Evolutionary conservation across 2,113 vertebrate species (phyloP).

Genomic region (Nibea albiflora): DNA sequence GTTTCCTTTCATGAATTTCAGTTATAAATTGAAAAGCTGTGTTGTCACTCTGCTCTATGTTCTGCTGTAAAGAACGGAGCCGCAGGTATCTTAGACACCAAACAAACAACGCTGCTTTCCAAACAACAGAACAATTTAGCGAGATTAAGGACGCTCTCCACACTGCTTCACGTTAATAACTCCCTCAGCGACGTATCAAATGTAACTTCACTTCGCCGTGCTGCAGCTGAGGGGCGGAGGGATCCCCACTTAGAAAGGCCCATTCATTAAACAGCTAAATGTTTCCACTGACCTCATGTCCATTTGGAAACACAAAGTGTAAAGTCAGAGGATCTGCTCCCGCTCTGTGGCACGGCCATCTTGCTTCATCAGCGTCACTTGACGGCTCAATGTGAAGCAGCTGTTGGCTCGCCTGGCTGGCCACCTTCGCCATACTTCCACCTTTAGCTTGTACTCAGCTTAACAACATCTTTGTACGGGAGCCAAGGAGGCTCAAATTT

Average conservation of each 20-base stretch:
- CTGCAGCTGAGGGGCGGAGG: slow-evolving; percentile 1
- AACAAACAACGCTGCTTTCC: not conserved
- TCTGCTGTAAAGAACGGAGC: not conserved
- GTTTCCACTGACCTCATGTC: slow-evolving; percentile 77
- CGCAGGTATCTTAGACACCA: not conserved
- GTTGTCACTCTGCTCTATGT: no score
- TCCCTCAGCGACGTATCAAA: not conserved
- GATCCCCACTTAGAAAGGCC: slow-evolving; percentile 4
- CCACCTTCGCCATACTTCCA: not conserved
- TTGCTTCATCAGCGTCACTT: slow-evolving; percentile 22
- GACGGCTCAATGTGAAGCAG: slow-evolving; percentile 27
- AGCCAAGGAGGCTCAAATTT: slow-evolving; percentile 15
- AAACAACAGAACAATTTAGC: not conserved
- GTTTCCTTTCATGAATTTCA: no score
- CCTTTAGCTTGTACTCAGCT: slow-evolving; percentile 2
- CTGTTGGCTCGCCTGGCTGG: not conserved
- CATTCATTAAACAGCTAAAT: slow-evolving; percentile 58
- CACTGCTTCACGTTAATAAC: not conserved
- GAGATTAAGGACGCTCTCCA: not conserved
- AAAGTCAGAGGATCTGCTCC: slow-evolving; percentile 36
- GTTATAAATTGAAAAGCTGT: no score
- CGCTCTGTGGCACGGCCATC: slow-evolving; percentile 13
- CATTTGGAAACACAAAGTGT: slow-evolving; percentile 32
- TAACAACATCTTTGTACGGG: not conserved
- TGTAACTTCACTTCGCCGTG: not conserved